Conservation (phyloP, 2,113 vertebrate genomes). For the Menura novaehollandiae region DNA sequence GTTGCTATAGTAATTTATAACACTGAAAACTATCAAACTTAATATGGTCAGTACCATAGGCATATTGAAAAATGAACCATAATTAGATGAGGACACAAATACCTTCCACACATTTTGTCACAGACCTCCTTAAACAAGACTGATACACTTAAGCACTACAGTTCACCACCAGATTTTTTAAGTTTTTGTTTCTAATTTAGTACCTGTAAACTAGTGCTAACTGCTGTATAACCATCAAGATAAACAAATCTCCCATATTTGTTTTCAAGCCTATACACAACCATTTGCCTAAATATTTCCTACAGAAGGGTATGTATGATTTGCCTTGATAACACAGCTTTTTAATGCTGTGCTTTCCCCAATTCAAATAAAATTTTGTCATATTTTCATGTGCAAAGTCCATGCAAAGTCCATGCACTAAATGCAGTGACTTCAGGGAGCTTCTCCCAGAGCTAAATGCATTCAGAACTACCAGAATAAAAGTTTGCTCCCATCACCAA, state of each 20-base stretch:
- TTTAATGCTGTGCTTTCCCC: background rate
- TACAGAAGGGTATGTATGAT: background rate
- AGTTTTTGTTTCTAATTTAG: constrained; percentile 47
- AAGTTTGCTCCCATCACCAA: background rate
- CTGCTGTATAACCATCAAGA: constrained; percentile 14
- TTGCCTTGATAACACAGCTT: background rate
- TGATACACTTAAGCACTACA: background rate
- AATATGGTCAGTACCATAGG: constrained; percentile 1
- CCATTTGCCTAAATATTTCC: background rate
- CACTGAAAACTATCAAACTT: constrained; percentile 47
- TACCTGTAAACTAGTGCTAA: constrained; percentile 40
- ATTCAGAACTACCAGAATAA: background rate
- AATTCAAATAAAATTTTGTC: background rate
- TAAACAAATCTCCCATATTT: constrained; percentile 7
- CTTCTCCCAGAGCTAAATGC: background rate
- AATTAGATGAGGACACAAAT: constrained; percentile 15
- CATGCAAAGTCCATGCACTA: background rate
- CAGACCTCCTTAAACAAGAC: background rate
- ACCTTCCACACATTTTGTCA: constrained; percentile 3
- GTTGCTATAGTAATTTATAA: constrained; percentile 51
- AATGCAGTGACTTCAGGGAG: background rate
- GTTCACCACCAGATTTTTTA: constrained; percentile 1
- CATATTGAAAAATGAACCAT: constrained; percentile 35
- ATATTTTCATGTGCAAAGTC: background rate
- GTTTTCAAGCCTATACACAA: constrained; percentile 10